Evolutionary conservation across 1,140 invertebrate species (phyloP).

Genomic region (Leptopilina clavipes): DNA sequence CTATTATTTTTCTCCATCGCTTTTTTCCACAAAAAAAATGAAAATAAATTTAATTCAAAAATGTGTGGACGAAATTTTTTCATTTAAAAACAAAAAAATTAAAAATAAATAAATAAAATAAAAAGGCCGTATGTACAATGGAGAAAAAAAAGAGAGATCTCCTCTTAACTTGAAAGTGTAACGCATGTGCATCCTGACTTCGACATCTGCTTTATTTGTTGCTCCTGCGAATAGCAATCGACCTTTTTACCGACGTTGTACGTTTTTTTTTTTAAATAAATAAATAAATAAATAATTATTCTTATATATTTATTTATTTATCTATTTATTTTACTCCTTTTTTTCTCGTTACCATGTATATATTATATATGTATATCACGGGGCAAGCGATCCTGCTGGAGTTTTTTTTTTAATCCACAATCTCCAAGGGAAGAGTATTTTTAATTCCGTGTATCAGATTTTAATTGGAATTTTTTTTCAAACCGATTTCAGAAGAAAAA

Average conservation of each 20-base stretch:
- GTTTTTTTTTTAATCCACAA: slow-evolving; percentile 20
- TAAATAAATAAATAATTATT: no score
- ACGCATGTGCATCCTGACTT: slow-evolving; percentile 33
- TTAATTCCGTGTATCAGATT: background rate
- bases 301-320: no score
- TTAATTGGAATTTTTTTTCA: background rate
- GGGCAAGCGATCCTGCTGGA: slow-evolving; percentile 34
- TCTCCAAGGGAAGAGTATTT: background rate
- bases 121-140: slow-evolving; percentile 11
- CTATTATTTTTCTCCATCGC: no score
- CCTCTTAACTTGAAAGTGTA: slow-evolving; percentile 21
- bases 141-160: slow-evolving; percentile 29
- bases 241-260: slow-evolving; percentile 15
- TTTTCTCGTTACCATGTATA: slow-evolving; percentile 42
- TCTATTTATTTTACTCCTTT: slow-evolving; percentile 14
- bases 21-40: no score
- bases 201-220: slow-evolving; percentile 32
- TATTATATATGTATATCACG: slow-evolving; percentile 39
- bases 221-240: slow-evolving; percentile 26
- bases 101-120: no score
- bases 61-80: background rate
- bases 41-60: no score
- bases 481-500: background rate
- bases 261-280: slow-evolving; percentile 23
- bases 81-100: background rate